Base-by-base conservation (phyloP, 2,113 vertebrate species). In the Cairina moschata region DNA sequence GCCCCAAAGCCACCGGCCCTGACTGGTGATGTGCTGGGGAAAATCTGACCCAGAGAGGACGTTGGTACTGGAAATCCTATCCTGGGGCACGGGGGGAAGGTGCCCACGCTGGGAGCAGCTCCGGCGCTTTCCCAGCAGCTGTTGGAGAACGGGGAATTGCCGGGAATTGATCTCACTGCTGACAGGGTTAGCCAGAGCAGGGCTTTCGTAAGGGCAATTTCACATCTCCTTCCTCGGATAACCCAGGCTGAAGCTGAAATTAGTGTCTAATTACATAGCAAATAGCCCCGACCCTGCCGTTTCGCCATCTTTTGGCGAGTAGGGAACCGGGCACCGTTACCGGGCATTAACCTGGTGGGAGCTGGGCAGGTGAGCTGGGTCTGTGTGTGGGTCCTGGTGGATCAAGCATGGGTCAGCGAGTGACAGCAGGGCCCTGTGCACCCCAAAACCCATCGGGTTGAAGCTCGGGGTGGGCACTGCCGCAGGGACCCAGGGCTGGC, bases 191-290 rank as follows among this genome's bases (percentile, higher is more conserved):
- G 62, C 48, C 48, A 62, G 88, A 72, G 90, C 83, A 40, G 58
- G 77, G 88, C 88, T 94, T 93, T 96, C 80, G 34, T 88, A 90
- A 95, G 94, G 79, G 91, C 93, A 94, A 96, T 94, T 96, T 83
- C 94, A 94, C 85, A 88, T 96, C 95, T 94, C 52, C 90, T 96
- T 90, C 63, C 72, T 94, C 38, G 93, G 92, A 91, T 91, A 90
- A 96, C 90, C 28, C 82, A 93, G 50, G 52, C 63, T 94, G 77
- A 80, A 50, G 76, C 91, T 81, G 93, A 74, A 95, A 95, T 85
- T 76, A 83, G 85, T 80, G 94, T 93, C 59, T 96, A 96, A 94
- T 96, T 93, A 74, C 9, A 63, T 36, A 88, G 91, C 83, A 91
- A 93, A 93, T 86, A 94, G 58, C 76, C 82, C 65, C 80, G 56